Evolutionary conservation across 2,888 invertebrate species (phyloP).

Genomic region (Cylloceria caligata): DNA sequence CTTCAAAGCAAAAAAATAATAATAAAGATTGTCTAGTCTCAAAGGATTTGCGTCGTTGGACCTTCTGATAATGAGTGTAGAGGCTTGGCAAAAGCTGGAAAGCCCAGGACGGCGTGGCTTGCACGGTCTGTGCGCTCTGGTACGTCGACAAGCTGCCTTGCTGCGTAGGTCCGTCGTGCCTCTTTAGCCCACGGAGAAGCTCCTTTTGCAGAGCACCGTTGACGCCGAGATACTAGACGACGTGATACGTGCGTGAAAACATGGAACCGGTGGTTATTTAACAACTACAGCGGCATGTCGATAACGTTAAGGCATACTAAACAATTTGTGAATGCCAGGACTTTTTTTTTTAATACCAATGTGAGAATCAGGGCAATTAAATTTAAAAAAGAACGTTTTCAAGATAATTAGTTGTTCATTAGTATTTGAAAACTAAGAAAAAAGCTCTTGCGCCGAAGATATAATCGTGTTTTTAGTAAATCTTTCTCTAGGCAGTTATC

Average conservation of each 20-base stretch:
- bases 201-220: conserved; percentile 83
- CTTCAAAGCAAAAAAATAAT: neutral
- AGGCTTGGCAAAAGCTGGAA: conserved; percentile 94
- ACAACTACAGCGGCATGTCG: neutral
- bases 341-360: neutral
- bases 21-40: conserved; percentile 4
- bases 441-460: too few species aligned
- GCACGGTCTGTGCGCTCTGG: conserved; percentile 80
- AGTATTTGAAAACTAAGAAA: too few species aligned
- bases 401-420: too few species aligned
- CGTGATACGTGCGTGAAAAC: conserved; percentile 71
- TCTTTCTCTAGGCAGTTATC: too few species aligned
- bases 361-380: too few species aligned
- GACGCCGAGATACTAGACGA: conserved; percentile 81
- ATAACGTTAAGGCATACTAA: neutral
- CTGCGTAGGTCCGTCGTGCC: conserved; percentile 74
- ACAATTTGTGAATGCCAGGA: neutral
- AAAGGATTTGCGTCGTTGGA: conserved; percentile 77
- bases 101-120: conserved; percentile 89
- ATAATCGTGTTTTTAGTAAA: too few species aligned
- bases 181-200: conserved; percentile 82
- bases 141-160: conserved; percentile 70
- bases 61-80: conserved; percentile 94
- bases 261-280: conserved; percentile 43
- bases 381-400: too few species aligned